phyloP scores from a whole-genome alignment of 2,113 vertebrate genomes.

The Labeo catla region DNA sequence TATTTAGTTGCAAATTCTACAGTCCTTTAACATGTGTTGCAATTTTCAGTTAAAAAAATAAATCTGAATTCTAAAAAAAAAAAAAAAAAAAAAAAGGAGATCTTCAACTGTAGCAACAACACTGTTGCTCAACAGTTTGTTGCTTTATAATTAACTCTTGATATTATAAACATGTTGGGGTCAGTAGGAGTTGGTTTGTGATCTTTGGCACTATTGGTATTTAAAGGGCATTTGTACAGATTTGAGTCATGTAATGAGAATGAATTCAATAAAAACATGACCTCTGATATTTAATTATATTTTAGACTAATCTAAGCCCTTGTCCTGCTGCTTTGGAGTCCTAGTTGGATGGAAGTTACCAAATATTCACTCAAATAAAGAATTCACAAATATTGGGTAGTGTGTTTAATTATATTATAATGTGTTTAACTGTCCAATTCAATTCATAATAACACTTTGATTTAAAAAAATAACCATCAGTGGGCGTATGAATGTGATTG shows the following conservation, averaged over 20 bases:
- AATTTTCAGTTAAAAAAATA: neutral
- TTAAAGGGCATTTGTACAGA: constrained; percentile 27
- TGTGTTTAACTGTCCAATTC: too few species aligned
- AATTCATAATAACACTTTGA: too few species aligned
- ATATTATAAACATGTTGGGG: constrained; percentile 49
- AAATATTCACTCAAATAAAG: neutral
- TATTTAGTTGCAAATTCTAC: too few species aligned
- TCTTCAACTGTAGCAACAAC: neutral
- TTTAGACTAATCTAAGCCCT: neutral
- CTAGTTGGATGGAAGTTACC: neutral
- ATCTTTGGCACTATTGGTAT: constrained; percentile 10
- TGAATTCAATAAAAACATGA: neutral
- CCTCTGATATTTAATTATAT: neutral
- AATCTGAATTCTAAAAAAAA: neutral
- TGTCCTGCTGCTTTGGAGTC: neutral
- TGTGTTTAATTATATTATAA: too few species aligned
- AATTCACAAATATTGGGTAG: neutral
- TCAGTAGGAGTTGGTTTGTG: constrained; percentile 27
- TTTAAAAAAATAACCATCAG: too few species aligned
- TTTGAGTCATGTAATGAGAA: neutral
- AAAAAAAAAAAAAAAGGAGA: too few species aligned
- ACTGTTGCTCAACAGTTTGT: constrained; percentile 41
- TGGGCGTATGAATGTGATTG: too few species aligned
- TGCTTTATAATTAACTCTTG: constrained; percentile 57
- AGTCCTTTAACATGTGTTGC: neutral